Percentiles rank a stretch among this genome's conserved stretches.
These are phyloP conservation scores for Diplodus sargus DNA, from an alignment of 2,797 vertebrate species.

Conservation along the genomic window DNA sequence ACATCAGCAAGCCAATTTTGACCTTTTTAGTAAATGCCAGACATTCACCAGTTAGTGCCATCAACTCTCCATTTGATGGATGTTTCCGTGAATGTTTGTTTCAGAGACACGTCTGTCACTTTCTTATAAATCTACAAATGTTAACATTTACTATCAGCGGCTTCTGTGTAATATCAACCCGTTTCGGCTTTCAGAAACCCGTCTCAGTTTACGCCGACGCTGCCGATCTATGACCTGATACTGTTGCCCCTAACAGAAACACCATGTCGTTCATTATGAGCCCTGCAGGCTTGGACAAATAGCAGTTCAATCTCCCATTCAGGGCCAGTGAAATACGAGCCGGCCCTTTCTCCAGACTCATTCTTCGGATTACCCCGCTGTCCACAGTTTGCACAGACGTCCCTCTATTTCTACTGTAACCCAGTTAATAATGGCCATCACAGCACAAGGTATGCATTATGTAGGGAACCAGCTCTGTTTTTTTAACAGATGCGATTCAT, in stretches of 20 bases:
- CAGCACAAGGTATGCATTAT: slow-evolving; percentile 68
- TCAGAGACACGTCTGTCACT: neutral
- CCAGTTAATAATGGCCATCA: slow-evolving; percentile 49
- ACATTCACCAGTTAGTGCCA: neutral
- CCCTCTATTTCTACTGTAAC: slow-evolving; percentile 68
- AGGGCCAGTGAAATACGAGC: slow-evolving; percentile 68
- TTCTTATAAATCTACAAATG: neutral
- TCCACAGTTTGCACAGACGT: slow-evolving; percentile 48
- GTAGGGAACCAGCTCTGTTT: slow-evolving; percentile 7
- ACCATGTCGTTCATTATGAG: slow-evolving; percentile 63
- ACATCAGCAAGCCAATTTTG: slow-evolving; percentile 5
- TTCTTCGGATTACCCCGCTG: slow-evolving; percentile 59
- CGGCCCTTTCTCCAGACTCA: slow-evolving; percentile 41
- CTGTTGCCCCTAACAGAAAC: slow-evolving; percentile 55
- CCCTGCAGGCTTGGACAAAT: slow-evolving; percentile 67
- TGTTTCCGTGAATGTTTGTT: neutral
- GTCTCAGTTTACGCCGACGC: slow-evolving; percentile 26
- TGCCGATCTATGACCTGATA: slow-evolving; percentile 68
- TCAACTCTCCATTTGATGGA: slow-evolving; percentile 3
- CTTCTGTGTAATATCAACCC: slow-evolving; percentile 8
- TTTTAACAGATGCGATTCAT: slow-evolving; percentile 21
- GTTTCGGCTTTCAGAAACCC: slow-evolving; percentile 28
- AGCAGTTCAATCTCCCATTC: slow-evolving; percentile 68
- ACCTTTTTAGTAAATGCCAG: slow-evolving; percentile 22
- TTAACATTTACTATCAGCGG: slow-evolving; percentile 29